Percentiles rank a stretch among this genome's conserved stretches.
Evolutionary conservation across 2,797 vertebrate genomes (phyloP).

Genomic region (Cheirogaleus major): DNA sequence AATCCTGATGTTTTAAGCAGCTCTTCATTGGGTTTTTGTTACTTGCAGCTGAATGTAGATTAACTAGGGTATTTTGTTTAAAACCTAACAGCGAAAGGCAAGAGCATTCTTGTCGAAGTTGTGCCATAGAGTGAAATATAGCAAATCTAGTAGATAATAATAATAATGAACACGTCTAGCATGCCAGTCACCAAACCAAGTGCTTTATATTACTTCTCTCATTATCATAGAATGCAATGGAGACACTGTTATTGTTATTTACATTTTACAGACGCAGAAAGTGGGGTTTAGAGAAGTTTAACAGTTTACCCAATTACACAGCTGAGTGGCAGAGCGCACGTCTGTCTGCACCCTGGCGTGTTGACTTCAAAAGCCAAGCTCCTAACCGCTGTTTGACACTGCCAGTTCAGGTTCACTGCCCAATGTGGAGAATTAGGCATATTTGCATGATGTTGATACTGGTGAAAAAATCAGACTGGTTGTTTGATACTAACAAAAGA

Average conservation of each 20-base stretch:
- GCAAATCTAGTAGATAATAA: not conserved
- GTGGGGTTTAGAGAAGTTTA: not conserved
- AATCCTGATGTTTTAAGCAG: not conserved
- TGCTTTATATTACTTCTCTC: not conserved
- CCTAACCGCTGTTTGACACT: not conserved
- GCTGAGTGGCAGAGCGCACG: not conserved
- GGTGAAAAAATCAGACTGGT: not conserved
- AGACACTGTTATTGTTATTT: not conserved
- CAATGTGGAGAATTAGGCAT: not conserved
- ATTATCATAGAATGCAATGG: not conserved
- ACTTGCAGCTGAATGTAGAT: not conserved
- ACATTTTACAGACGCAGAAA: not conserved
- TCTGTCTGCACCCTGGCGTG: not conserved
- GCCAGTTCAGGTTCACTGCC: not conserved
- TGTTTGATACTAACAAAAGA: not conserved
- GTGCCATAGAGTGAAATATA: not conserved
- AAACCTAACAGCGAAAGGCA: not conserved
- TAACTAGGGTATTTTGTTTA: not conserved
- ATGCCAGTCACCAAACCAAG: not conserved
- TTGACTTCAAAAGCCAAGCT: not conserved
- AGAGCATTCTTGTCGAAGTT: not conserved
- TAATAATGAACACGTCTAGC: not conserved
- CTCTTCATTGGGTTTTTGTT: not conserved
- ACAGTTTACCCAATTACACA: not conserved
- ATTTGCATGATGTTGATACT: not conserved